These are phyloP conservation scores for Trochalopteron elliotii DNA, from an alignment of 2,113 vertebrate genomes.

Conservation along the genomic window DNA sequence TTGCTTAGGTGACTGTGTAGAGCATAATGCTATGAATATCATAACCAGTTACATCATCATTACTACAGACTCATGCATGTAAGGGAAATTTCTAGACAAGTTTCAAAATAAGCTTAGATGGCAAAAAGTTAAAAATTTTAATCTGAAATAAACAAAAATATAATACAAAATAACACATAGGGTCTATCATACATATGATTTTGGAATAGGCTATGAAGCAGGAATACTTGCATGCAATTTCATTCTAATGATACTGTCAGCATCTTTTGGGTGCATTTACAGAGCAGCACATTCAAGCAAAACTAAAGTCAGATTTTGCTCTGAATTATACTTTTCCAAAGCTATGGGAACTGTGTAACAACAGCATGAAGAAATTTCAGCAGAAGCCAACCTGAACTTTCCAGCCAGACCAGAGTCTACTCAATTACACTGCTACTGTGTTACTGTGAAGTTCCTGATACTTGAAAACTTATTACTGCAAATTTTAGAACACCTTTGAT, in stretches of 20 bases:
- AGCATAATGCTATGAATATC: neutral
- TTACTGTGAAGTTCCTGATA: neutral
- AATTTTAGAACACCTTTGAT: neutral
- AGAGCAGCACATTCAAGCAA: neutral
- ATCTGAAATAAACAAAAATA: neutral
- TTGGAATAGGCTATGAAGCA: neutral
- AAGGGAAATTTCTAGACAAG: neutral
- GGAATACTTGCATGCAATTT: rapidly evolving
- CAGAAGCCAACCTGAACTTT: neutral
- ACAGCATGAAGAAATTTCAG: neutral
- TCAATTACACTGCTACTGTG: rapidly evolving
- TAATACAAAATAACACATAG: neutral
- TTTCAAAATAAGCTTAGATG: neutral
- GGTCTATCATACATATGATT: neutral
- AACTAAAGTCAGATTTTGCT: neutral
- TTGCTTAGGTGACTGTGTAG: neutral
- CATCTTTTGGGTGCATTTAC: neutral
- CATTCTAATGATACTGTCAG: neutral
- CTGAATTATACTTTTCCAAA: neutral
- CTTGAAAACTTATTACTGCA: neutral
- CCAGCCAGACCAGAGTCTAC: neutral
- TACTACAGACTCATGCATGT: neutral
- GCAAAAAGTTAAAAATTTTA: neutral
- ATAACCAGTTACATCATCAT: neutral
- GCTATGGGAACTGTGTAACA: neutral